Evolutionary conservation across 2,888 invertebrate genomes (phyloP).

Genomic region (Perdita meconis): DNA sequence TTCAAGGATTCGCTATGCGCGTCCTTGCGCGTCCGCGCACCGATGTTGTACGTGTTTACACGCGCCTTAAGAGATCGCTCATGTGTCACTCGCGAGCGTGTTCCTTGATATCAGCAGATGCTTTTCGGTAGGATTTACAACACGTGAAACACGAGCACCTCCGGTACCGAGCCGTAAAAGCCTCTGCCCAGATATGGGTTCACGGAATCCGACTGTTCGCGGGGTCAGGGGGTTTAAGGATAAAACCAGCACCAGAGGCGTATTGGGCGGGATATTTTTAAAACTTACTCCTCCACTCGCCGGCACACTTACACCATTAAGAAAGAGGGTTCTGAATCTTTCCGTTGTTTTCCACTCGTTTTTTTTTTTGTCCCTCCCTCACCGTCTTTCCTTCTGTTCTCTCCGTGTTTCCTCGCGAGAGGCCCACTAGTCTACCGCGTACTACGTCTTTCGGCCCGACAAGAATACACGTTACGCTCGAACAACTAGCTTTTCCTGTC

Average conservation of each 20-base stretch:
- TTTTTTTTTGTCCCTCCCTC: no score
- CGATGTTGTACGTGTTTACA: slow-evolving; percentile 47
- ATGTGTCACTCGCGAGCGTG: slow-evolving; percentile 57
- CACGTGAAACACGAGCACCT: slow-evolving; percentile 59
- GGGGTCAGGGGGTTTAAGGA: slow-evolving; percentile 54
- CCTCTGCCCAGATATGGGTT: slow-evolving; percentile 52
- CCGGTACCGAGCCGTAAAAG: slow-evolving; percentile 44
- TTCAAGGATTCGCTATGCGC: no score
- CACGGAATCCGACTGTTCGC: slow-evolving; percentile 35
- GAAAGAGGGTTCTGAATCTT: slow-evolving; percentile 48
- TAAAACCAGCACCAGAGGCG: slow-evolving; percentile 68
- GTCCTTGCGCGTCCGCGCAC: no score
- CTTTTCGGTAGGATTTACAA: slow-evolving; percentile 67
- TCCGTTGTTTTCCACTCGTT: slow-evolving; percentile 12
- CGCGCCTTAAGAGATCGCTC: slow-evolving; percentile 57
- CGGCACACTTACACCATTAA: slow-evolving; percentile 73
- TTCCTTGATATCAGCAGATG: slow-evolving; percentile 66
- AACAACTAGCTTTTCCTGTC: slow-evolving; percentile 68
- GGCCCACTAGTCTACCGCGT: slow-evolving; percentile 56
- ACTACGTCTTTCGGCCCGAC: slow-evolving; percentile 70
- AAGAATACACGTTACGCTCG: slow-evolving; percentile 79
- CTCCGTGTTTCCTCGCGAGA: slow-evolving; percentile 29
- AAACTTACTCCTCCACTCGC: slow-evolving; percentile 70
- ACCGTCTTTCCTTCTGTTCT: slow-evolving; percentile 6
- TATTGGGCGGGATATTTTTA: slow-evolving; percentile 71